A percentile compares a stretch with the other conserved stretches of the same genome.
phyloP scores from a whole-genome alignment of 2,113 vertebrate genomes.

The Mystacornis crossleyi region DNA sequence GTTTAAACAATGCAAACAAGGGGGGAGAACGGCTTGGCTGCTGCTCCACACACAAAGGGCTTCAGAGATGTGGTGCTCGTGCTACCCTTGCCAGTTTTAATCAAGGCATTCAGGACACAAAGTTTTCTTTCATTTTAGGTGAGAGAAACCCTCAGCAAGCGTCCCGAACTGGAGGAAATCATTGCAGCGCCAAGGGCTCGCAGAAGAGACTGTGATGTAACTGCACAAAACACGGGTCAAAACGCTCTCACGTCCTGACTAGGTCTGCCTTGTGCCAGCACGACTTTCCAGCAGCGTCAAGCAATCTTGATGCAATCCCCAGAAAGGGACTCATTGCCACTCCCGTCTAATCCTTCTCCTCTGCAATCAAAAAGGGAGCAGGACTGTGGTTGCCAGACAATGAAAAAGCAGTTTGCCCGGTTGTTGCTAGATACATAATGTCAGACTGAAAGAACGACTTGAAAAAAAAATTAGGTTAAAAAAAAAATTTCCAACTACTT shows the following conservation, averaged over 20 bases:
- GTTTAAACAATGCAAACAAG: conserved; percentile 43
- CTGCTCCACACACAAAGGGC: neutral
- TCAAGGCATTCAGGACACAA: neutral
- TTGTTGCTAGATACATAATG: neutral
- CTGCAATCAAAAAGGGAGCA: neutral
- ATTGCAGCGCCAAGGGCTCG: accelerated
- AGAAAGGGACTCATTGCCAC: neutral
- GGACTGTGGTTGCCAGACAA: neutral
- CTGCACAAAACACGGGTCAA: neutral
- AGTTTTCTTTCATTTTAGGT: neutral
- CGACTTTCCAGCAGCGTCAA: neutral
- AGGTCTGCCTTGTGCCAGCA: neutral
- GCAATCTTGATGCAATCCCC: neutral
- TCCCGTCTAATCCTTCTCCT: neutral
- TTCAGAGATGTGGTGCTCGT: neutral
- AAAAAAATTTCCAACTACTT: neutral
- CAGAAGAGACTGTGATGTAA: neutral
- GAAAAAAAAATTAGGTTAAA: neutral
- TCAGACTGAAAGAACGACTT: neutral
- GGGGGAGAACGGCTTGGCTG: neutral
- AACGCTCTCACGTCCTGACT: neutral
- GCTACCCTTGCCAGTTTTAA: neutral
- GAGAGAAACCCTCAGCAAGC: neutral
- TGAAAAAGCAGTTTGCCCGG: neutral
- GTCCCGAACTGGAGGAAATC: neutral